phyloP scores from a whole-genome alignment of 2,797 vertebrate genomes.

The Urosaurus nigricauda region DNA sequence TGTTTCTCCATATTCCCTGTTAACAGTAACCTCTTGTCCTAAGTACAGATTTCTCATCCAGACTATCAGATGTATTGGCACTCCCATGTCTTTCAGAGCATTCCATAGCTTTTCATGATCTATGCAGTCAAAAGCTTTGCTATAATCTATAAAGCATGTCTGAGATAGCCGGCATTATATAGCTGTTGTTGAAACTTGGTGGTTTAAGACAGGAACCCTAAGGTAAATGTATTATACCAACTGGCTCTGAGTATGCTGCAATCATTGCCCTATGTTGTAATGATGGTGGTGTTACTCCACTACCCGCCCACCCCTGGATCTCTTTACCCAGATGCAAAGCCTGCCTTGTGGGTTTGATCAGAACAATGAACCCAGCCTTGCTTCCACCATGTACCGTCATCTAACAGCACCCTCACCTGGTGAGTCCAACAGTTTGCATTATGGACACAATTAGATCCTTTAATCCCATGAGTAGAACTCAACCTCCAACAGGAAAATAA shows the following conservation, averaged over 20 bases:
- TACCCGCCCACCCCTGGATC: neutral
- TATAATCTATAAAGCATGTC: no score
- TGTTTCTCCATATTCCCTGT: no score
- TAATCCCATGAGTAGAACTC: neutral
- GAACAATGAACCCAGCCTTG: neutral
- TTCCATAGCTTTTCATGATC: no score
- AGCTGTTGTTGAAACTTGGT: neutral
- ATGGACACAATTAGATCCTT: neutral
- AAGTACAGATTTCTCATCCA: no score
- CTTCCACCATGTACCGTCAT: neutral
- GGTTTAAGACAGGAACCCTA: neutral
- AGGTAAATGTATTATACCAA: neutral
- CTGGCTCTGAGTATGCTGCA: neutral
- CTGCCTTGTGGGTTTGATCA: neutral
- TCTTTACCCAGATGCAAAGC: neutral
- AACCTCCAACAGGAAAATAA: neutral
- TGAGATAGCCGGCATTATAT: neutral
- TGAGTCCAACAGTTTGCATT: neutral
- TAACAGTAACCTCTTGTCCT: no score
- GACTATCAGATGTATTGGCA: no score
- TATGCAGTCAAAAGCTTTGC: no score
- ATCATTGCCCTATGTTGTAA: neutral
- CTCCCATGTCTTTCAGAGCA: no score
- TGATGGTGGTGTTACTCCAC: neutral
- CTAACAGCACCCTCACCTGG: constrained; percentile 7